Conservation (phyloP, 2,113 vertebrate species). For the human region GRCh38 chr12:14642001-14642500, state of each 20-base stretch:
- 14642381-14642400: not conserved
- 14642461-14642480: not conserved
- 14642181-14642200: not conserved
- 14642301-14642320: not conserved
- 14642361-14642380: not conserved
- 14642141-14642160: not conserved
- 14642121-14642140: no score
- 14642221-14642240: not conserved
- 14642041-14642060: not conserved
- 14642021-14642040: not conserved
- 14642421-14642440: not conserved
- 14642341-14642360: not conserved
- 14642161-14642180: not conserved
- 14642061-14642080: not conserved
- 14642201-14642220: not conserved
- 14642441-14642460: not conserved
- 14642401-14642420: not conserved
- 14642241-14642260: not conserved
- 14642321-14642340: not conserved
- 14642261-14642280: not conserved
- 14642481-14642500: not conserved
- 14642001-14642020: not conserved
- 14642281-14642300: not conserved
- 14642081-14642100: not conserved
- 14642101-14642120: not conserved